Conservation (phyloP, 2,113 vertebrate species). For the Orthonyx spaldingii region DNA sequence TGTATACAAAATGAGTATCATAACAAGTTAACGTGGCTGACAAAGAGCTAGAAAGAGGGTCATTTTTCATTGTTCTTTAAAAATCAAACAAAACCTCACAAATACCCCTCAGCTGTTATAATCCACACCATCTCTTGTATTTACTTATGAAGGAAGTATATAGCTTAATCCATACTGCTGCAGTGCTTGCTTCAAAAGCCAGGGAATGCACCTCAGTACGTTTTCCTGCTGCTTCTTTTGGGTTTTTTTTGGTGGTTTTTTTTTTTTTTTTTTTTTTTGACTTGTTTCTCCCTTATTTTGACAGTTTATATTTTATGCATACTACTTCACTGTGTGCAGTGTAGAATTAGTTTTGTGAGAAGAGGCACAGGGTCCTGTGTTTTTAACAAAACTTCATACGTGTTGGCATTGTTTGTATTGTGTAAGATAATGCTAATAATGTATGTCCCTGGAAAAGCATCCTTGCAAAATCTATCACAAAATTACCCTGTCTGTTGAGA, state of each 20-base stretch:
- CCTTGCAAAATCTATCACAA: neutral
- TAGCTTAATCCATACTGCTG: neutral
- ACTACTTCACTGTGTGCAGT: neutral
- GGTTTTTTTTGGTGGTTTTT: neutral
- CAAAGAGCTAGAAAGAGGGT: neutral
- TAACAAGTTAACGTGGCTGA: neutral
- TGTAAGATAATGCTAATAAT: neutral
- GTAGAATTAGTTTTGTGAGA: neutral
- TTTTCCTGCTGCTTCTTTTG: neutral
- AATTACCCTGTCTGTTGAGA: neutral
- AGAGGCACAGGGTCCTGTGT: neutral
- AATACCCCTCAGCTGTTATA: neutral
- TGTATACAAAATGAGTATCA: neutral
- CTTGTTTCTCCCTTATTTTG: neutral
- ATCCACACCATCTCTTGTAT: neutral
- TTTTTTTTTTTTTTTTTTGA: no score
- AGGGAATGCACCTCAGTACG: neutral
- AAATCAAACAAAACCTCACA: neutral
- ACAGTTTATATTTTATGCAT: neutral
- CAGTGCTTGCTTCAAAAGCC: neutral
- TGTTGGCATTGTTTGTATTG: neutral
- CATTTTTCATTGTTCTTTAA: neutral
- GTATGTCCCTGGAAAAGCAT: neutral
- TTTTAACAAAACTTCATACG: neutral
- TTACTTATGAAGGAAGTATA: neutral